phyloP scores from a whole-genome alignment of 2,113 vertebrate genomes.

The Trichomycterus rosablanca region DNA sequence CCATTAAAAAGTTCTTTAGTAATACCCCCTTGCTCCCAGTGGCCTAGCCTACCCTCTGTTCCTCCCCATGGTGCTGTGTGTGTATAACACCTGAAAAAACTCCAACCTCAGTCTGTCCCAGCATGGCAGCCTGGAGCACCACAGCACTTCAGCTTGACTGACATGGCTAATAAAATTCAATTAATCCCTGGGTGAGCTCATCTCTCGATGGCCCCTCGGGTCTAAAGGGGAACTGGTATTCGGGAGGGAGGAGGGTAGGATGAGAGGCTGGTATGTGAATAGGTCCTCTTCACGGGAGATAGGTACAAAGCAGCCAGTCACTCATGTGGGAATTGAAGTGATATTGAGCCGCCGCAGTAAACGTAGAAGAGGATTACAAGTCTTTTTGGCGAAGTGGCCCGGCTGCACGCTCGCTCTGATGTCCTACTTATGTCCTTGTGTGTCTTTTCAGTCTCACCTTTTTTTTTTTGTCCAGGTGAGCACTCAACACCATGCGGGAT shows the following conservation, averaged over 20 bases:
- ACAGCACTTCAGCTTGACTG: slow-evolving; percentile 38
- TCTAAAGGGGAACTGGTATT: slow-evolving; percentile 39
- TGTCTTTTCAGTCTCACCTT: slow-evolving; percentile 25
- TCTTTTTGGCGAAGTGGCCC: slow-evolving; percentile 46
- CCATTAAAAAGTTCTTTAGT: neutral
- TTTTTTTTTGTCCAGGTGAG: neutral
- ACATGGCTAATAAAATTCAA: slow-evolving; percentile 42
- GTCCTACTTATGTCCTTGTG: slow-evolving; percentile 40
- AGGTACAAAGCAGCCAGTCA: slow-evolving; percentile 43
- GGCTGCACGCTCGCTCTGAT: slow-evolving; percentile 20
- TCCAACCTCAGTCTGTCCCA: slow-evolving; percentile 7
- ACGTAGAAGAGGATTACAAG: slow-evolving; percentile 44
- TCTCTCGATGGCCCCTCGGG: slow-evolving; percentile 40
- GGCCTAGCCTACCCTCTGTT: neutral
- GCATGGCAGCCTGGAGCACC: slow-evolving; percentile 20
- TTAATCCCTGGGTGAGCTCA: slow-evolving; percentile 41
- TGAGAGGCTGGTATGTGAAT: slow-evolving; percentile 38
- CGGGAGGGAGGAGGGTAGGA: slow-evolving; percentile 19
- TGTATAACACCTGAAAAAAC: slow-evolving; percentile 6
- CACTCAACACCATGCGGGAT: slow-evolving; percentile 6
- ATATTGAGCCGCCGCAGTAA: slow-evolving; percentile 43
- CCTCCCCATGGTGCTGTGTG: slow-evolving; percentile 1
- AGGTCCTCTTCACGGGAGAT: slow-evolving; percentile 45
- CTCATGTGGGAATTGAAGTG: slow-evolving; percentile 44
- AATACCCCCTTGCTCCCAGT: neutral